Evolutionary conservation across 2,888 invertebrate species (phyloP).

Genomic region (Dimorphilus gyrociliatus): DNA sequence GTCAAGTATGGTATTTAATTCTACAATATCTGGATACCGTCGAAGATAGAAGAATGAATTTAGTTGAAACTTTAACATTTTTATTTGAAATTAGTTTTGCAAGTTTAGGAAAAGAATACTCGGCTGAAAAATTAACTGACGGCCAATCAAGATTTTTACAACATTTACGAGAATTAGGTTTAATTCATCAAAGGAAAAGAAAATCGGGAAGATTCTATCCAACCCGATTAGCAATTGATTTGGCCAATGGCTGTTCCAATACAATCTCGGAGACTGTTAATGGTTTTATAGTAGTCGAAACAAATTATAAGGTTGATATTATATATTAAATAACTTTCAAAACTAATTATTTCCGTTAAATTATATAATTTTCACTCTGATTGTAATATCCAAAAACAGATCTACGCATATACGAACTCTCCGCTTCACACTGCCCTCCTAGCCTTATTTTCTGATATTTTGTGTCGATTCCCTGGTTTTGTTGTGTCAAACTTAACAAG

Average conservation of each 20-base stretch:
- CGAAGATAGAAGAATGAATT: constrained; percentile 62
- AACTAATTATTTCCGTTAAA: background rate
- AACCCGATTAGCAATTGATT: constrained; percentile 73
- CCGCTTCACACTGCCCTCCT: constrained; percentile 76
- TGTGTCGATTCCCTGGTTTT: constrained; percentile 89
- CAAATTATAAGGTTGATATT: constrained; percentile 86
- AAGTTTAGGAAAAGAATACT: constrained; percentile 84
- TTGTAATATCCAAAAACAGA: constrained; percentile 5
- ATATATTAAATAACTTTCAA: constrained; percentile 53
- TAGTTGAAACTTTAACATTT: constrained; percentile 81
- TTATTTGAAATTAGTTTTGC: constrained; percentile 91
- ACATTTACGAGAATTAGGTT: constrained; percentile 86
- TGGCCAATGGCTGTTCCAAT: constrained; percentile 46
- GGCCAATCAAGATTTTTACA: constrained; percentile 75
- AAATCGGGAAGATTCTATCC: constrained; percentile 86
- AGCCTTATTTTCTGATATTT: constrained; percentile 75
- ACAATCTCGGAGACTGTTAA: constrained; percentile 15
- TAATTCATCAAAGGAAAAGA: constrained; percentile 88
- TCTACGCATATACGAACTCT: constrained; percentile 29
- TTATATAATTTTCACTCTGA: constrained; percentile 1
- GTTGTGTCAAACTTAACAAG: constrained; percentile 81
- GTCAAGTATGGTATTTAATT: constrained; percentile 93
- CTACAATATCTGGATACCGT: constrained; percentile 86
- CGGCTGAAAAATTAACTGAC: constrained; percentile 78
- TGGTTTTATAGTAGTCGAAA: constrained; percentile 85